These are phyloP conservation scores for Xanthia icteritia DNA, from an alignment of 2,888 invertebrate genomes.

Conservation along the genomic window DNA sequence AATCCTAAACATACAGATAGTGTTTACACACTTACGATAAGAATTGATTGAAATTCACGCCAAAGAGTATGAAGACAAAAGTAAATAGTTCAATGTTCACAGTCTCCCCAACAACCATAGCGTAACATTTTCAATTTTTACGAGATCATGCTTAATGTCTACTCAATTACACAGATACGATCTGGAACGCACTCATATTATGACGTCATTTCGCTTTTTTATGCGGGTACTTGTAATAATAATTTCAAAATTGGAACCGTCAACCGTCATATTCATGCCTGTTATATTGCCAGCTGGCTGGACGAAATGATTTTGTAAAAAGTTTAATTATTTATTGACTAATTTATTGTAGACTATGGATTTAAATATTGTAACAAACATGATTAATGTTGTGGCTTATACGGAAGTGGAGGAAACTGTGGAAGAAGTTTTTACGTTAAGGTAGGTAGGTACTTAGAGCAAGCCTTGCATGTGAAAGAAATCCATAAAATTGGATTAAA, in stretches of 20 bases:
- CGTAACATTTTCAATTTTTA: slow-evolving; percentile 21
- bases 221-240: slow-evolving; percentile 49
- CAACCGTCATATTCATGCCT: slow-evolving; percentile 52
- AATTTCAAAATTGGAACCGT: slow-evolving; percentile 53
- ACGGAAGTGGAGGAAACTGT: slow-evolving; percentile 77
- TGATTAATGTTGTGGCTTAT: slow-evolving; percentile 71
- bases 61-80: slow-evolving; percentile 8
- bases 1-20: not conserved
- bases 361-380: slow-evolving; percentile 59
- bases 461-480: not conserved
- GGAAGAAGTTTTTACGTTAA: slow-evolving; percentile 76
- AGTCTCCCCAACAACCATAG: not conserved
- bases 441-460: slow-evolving; percentile 71
- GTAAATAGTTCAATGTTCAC: slow-evolving; percentile 9
- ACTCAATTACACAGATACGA: slow-evolving; percentile 28
- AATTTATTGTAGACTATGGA: slow-evolving; percentile 48
- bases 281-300: slow-evolving; percentile 68
- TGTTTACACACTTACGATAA: slow-evolving; percentile 13
- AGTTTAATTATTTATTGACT: slow-evolving; percentile 51
- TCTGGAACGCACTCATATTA: slow-evolving; percentile 49
- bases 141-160: slow-evolving; percentile 35
- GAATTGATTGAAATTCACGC: slow-evolving; percentile 11
- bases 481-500: not conserved
- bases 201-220: slow-evolving; percentile 30
- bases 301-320: slow-evolving; percentile 56